Base-by-base conservation (phyloP, 2,113 vertebrate genomes). In the Pao palembangensis region DNA sequence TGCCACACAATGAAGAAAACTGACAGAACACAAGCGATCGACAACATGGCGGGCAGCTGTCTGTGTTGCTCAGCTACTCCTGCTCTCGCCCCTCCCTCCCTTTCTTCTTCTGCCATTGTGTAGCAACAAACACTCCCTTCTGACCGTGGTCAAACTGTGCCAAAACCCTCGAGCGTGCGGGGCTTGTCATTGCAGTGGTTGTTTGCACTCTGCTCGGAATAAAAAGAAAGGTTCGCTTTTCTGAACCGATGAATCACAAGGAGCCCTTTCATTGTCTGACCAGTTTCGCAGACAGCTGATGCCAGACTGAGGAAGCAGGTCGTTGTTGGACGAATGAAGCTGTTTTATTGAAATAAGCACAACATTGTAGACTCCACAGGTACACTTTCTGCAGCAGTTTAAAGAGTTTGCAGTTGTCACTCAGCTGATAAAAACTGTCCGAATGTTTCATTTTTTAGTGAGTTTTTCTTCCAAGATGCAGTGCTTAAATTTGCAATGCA, bases 1-100 rank as follows among this genome's bases (percentile, higher is more conserved):
- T 86, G 88, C 82, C 89, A 87, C 89, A 86, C 73, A 76, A 84
- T 88, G 87, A 90, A 89, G 90, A 90, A 87, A 89, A 86, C 83
- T 80, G 66, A 76, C 72, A 73, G 82, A 89, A 86, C 89, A 90
- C 74, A 73, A 76, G 85, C 90, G 81, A 79, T 55, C 51, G 59
- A 76, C 78, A 86, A 80, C 78, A 66, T 80, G 81, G 80, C 77
- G 56, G 70, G 83, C 79, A 73, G 65, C 83, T 85, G 86, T 85
- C 84, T 79, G 77, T 78, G 72, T 74, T 70, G 56, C 82, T 81
- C 79, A 38, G 59, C 77, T 74, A 69, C 81, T 83, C 79, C 51
- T 55, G 77, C 79, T 73, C 77, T 59, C 64, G 62, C 71, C 62
- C 61, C 70, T 48, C 56, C 60, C 64, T 75, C 64, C 55, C 61